Base-by-base conservation (phyloP, 1,140 invertebrate species). In the Yoshiicerus persimilis region DNA sequence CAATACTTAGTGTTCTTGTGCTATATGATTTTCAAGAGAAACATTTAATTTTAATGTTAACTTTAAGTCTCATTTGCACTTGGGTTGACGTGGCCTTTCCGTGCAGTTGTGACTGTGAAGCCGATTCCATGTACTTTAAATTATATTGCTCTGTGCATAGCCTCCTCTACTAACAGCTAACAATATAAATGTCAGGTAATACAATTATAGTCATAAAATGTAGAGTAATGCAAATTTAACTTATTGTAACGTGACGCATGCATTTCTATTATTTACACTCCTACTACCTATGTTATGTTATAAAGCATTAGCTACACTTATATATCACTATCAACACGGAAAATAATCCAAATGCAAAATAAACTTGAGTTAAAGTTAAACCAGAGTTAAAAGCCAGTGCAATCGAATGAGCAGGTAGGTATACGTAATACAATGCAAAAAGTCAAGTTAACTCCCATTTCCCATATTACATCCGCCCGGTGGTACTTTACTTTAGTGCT, bases 391-490 rank as follows among this genome's bases (percentile, higher is more conserved):
- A 66, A 80, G 75, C 16, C 23, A 80, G 23, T 80, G 75, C 75
- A 80, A 80, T 70, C 25, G 66, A 70, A 70, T 30, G 66, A 70
- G 66, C 25, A 70, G 66, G 66, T 70, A 27, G 25, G 30, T 16
- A 47, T 47, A 47, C 41, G 11, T 70, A 70, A 70, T 80, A 38
- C 38, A 80, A 80, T 27, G 32, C 32, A 38, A 34, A 80, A 80
- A 80, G 34, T 32, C 75, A 20, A 80, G 75, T 80, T 36, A 80
- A 80, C 75, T 80, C 75, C 75, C 75, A 80, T 80, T 80, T 80
- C 75, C 75, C 75, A 80, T 80, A 80, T 80, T 80, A 80, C 75
- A 80, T 80, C 75, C 75, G 75, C 75, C 75, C 32, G 66, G 25
- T 30, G 25, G 30, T 66, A 66, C 47, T 70, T 70, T 70, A 70